Evolutionary conservation across 2,888 invertebrate species (phyloP), one percentile per base, ranked within the genome.

Genomic region (Incurvaria masculella): DNA sequence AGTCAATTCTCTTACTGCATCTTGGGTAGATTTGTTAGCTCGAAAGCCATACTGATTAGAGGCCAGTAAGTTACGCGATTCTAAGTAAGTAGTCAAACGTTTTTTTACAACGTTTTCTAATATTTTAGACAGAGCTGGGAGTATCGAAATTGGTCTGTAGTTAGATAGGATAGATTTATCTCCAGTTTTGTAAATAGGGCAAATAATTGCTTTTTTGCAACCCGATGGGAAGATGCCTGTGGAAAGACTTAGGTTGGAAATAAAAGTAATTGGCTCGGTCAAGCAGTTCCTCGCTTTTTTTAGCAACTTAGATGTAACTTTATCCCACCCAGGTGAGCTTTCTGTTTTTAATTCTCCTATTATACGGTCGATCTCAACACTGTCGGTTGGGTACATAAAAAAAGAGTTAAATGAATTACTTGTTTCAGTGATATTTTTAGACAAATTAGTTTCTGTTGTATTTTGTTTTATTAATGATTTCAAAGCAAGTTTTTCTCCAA

Each of bases 111-210:
- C 44, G 16, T 44, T 44, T 26, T 44, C 44, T 20, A 44, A 23
- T 26, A 44, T 44, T 44, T 44, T 44, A 18, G 44, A 21, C 14
- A 44, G 44, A 16, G 6, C 26, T 21, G 44, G 44, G 18, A 44
- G 26, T 20, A 26, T 18, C 18, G 23, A 42, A 21, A 42, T 42
- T 21, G 42, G 21, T 21, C 42, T 21, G 18, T 42, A 42, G 21
- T 21, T 42, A n/a, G 44, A 26, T 11, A 44, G 18, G 18, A 26
- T 18, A 21, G 21, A 14, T 16, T 17, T 18, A 26, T 44, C 18
- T 2, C 44, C 44, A n/a, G 21, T 17, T 44, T 44, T 44, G 18
- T 23, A 44, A 44, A 44, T 44, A 26, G 44, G 27, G 16, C 21
- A n/a, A 26, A 44, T 17, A 4, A 44, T 23, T 11, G 42, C 21